A percentile compares a stretch with the other conserved stretches of the same genome.
phyloP scores from a whole-genome alignment of 2,888 invertebrate species.

The Physocephala rufipes region DNA sequence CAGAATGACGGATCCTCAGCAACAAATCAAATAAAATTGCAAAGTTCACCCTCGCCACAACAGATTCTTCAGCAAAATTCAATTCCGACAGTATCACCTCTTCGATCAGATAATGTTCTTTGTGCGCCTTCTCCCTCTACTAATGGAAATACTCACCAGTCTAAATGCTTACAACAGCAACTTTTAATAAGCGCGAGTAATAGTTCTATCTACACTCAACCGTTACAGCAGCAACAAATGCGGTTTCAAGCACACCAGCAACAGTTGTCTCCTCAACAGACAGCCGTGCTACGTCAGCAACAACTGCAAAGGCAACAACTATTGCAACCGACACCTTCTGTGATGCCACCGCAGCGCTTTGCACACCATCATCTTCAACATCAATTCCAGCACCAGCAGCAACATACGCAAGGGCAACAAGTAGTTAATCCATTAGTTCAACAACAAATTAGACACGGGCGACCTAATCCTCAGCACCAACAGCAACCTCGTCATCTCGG shows the following conservation, averaged over 20 bases:
- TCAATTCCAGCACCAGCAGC: constrained; percentile 37
- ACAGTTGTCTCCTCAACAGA: constrained; percentile 51
- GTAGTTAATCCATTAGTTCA: constrained; percentile 40
- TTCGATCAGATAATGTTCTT: constrained; percentile 51
- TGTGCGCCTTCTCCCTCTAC: constrained; percentile 58
- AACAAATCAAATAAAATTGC: constrained; percentile 53
- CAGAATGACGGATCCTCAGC: constrained; percentile 77
- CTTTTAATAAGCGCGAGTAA: constrained; percentile 56
- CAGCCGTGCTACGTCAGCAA: constrained; percentile 48
- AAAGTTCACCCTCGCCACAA: constrained; percentile 52
- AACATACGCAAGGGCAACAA: constrained; percentile 37
- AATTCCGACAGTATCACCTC: constrained; percentile 47
- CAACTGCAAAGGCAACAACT: constrained; percentile 49
- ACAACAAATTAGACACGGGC: constrained; percentile 44
- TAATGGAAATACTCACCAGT: constrained; percentile 46
- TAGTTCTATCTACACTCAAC: constrained; percentile 51
- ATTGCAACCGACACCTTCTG: constrained; percentile 41
- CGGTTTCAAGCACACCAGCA: constrained; percentile 51
- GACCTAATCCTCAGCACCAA: constrained; percentile 43
- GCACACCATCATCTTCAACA: constrained; percentile 40
- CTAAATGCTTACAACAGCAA: constrained; percentile 51
- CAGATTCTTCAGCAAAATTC: constrained; percentile 41
- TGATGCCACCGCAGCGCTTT: constrained; percentile 37
- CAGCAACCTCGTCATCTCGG: constrained; percentile 46
- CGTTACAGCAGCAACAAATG: constrained; percentile 41